These are phyloP conservation scores for Rousettus leschenaultii DNA, from an alignment of 2,113 vertebrate species.

Conservation along the genomic window DNA sequence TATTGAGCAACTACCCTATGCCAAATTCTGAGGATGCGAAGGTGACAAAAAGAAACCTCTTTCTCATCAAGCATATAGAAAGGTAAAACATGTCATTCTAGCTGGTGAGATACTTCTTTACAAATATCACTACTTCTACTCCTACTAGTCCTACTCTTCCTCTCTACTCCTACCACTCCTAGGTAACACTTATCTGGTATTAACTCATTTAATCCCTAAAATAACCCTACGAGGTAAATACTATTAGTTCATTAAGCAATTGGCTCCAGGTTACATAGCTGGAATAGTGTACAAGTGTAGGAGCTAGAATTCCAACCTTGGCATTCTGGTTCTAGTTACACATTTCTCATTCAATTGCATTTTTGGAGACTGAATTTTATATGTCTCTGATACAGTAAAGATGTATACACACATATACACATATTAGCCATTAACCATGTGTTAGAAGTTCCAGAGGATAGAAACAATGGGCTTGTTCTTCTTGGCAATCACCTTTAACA, in stretches of 20 bases:
- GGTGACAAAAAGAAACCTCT: neutral
- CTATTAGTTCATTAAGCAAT: neutral
- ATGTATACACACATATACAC: neutral
- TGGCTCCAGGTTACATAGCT: neutral
- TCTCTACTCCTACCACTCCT: neutral
- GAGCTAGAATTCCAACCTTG: neutral
- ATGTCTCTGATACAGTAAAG: neutral
- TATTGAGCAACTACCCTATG: neutral
- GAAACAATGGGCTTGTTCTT: neutral
- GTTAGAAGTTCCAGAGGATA: neutral
- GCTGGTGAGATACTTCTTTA: neutral
- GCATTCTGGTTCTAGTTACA: neutral
- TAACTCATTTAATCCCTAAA: neutral
- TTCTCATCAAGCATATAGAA: neutral
- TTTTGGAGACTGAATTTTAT: neutral
- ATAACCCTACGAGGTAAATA: neutral
- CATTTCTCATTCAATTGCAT: neutral
- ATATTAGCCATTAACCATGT: neutral
- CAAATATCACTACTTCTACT: neutral
- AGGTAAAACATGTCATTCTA: neutral
- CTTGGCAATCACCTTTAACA: slow-evolving; percentile 13
- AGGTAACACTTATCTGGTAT: neutral
- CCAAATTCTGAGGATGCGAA: neutral
- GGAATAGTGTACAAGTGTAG: neutral
- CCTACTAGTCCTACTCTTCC: neutral